phyloP scores from a whole-genome alignment of 2,888 invertebrate species.

The Habroteleia sp. region DNA sequence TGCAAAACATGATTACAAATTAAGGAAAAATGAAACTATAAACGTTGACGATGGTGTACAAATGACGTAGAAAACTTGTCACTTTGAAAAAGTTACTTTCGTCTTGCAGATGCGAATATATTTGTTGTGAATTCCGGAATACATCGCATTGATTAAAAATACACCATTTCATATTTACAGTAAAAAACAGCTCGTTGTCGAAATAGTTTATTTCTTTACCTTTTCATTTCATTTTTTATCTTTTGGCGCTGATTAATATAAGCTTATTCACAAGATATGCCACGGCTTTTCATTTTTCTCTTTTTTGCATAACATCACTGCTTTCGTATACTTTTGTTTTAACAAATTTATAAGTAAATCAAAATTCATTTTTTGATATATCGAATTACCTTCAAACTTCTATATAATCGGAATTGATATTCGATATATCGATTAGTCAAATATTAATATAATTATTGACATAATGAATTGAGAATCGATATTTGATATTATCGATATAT shows the following conservation, averaged over 20 bases:
- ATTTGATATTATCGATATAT: no score
- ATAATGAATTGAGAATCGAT: no score
- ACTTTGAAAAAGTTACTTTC: slow-evolving; percentile 26
- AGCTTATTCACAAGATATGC: slow-evolving; percentile 50
- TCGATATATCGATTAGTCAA: no score
- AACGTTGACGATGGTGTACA: no score
- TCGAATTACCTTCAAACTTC: no score
- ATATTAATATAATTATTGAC: no score
- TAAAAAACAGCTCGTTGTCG: slow-evolving; percentile 57
- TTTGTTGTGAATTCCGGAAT: slow-evolving; percentile 71
- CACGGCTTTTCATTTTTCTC: slow-evolving; percentile 37
- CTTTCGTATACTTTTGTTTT: slow-evolving; percentile 26
- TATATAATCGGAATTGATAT: no score
- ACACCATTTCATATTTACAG: slow-evolving; percentile 67
- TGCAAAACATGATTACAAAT: no score
- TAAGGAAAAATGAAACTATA: no score
- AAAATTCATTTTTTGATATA: slow-evolving; percentile 1
- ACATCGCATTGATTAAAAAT: slow-evolving; percentile 71
- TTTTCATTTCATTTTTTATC: not conserved
- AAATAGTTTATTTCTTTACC: slow-evolving; percentile 29
- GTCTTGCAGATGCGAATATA: not conserved
- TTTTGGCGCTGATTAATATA: slow-evolving; percentile 43
- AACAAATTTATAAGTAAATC: not conserved
- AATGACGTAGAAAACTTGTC: not conserved
- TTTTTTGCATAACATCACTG: not conserved